Evolutionary conservation across 2,888 invertebrate genomes (phyloP).

Genomic region (Diogma glabrata): DNA sequence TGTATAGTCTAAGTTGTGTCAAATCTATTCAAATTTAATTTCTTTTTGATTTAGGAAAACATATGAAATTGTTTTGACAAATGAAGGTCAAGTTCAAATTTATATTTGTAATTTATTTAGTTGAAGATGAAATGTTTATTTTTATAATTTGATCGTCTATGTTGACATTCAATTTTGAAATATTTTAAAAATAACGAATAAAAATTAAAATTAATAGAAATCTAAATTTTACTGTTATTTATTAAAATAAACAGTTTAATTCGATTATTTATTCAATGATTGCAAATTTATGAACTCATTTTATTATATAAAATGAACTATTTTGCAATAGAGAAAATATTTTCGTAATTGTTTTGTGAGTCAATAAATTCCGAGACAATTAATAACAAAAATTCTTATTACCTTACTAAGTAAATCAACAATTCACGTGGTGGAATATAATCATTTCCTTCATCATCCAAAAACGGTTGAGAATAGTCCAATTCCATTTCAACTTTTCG

Average conservation of each 20-base stretch:
- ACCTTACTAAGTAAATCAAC: constrained; percentile 53
- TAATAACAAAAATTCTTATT: constrained; percentile 24
- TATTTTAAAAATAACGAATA: no score
- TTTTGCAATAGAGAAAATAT: neutral
- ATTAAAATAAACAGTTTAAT: neutral
- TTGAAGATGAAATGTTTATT: no score
- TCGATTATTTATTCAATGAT: neutral
- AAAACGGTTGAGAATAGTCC: constrained; percentile 21
- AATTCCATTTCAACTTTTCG: constrained; percentile 43
- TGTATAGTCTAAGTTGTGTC: no score
- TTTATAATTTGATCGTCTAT: no score
- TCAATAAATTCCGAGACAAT: neutral
- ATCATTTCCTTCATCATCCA: constrained; percentile 28
- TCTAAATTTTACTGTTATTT: no score
- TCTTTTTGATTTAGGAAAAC: no score
- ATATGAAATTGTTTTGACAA: no score
- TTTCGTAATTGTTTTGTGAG: neutral
- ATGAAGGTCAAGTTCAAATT: no score
- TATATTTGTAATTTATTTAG: no score
- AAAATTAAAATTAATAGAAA: no score
- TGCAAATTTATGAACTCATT: neutral
- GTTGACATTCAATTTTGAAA: no score
- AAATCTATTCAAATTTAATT: no score
- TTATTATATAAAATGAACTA: neutral
- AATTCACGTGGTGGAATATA: constrained; percentile 50